A percentile compares a stretch with the other conserved stretches of the same genome.
Conservation (phyloP, 2,797 vertebrate species). For the Nannoperca obscura region DNA sequence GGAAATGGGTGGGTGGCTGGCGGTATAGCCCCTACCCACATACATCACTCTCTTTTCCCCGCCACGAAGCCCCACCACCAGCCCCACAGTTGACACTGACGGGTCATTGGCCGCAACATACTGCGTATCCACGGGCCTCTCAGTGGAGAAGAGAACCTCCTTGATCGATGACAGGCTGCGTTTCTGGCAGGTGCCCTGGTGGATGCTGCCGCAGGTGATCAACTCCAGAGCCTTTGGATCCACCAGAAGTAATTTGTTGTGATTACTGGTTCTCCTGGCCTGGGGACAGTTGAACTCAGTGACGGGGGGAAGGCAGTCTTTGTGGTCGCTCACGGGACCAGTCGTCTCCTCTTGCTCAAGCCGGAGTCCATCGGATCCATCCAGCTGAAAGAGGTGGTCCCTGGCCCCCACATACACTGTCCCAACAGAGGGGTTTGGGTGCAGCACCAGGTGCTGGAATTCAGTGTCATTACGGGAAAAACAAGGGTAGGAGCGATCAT, state of each 20-base stretch:
- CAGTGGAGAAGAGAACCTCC: slow-evolving; percentile 88
- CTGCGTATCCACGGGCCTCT: slow-evolving; percentile 94
- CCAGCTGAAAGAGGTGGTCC: slow-evolving; percentile 94
- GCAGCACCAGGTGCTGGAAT: slow-evolving; percentile 93
- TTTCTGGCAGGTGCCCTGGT: slow-evolving; percentile 96
- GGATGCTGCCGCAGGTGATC: slow-evolving; percentile 94
- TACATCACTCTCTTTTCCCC: slow-evolving; percentile 89
- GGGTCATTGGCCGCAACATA: slow-evolving; percentile 97
- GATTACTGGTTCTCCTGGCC: slow-evolving; percentile 89
- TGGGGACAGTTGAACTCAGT: slow-evolving; percentile 90
- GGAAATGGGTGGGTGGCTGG: slow-evolving; percentile 95
- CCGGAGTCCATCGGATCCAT: slow-evolving; percentile 84
- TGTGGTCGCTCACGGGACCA: slow-evolving; percentile 93
- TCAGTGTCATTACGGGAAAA: slow-evolving; percentile 88
- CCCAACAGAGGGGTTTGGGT: slow-evolving; percentile 89
- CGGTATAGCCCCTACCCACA: slow-evolving; percentile 94
- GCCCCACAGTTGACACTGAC: slow-evolving; percentile 90
- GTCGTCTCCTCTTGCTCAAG: slow-evolving; percentile 88
- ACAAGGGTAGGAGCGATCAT: slow-evolving; percentile 77
- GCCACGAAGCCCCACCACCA: slow-evolving; percentile 87
- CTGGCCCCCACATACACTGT: slow-evolving; percentile 93
- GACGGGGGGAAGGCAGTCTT: slow-evolving; percentile 94
- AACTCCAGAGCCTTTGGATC: slow-evolving; percentile 87
- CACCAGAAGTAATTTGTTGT: slow-evolving; percentile 94
- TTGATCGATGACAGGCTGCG: slow-evolving; percentile 87